Base-by-base conservation (phyloP, 2,888 invertebrate species). In the Tolmerus cingulatus region DNA sequence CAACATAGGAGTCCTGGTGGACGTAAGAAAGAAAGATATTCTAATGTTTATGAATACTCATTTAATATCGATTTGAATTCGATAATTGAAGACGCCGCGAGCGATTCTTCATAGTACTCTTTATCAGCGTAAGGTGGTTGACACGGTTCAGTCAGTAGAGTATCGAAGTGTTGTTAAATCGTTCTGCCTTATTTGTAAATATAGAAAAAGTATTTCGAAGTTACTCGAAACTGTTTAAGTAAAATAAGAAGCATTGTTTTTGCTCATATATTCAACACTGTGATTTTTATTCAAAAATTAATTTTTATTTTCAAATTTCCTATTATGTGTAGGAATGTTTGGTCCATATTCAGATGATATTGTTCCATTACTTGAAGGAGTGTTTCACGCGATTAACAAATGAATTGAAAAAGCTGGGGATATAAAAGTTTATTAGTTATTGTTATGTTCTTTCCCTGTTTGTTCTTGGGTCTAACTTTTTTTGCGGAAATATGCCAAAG, bases 101-200 rank as follows among this genome's bases (percentile, higher is more conserved):
- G 92, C 90, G 93, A 92, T 90, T 92, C 93, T 90, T 93, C 93
- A 91, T 93, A 93, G 93, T 92, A 92, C 91, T 92, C 66, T 79
- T 30, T 30, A n/a, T 81, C 55, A 81, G 74, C 34, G 2, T 74
- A 34, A 74, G 34, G 30, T 74, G 74, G 14, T 74, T 74, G 27
- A 34, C 16, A n/a, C 51, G 27, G 12, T 76, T 76, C n/a, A 37
- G 40, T 34, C 76, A 40, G 76, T 43, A 78, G 46, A 78, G 16
- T 34, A 34, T 76, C 76, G 37, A 57, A 30, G 23, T 81, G 55
- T 81, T 81, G 81, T 30, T 81, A 30, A 82, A 37, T 82, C 66
- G 66, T 55, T 57, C 37, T 82, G 82, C 82, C 82, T 82, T 82
- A 82, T 23, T 81, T 82, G 82, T 82, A 82, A 30, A 82, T 82